Conservation (phyloP, 37 sponge, comb jelly and placozoan genomes). For the Diacarnus erythraeanus region DNA sequence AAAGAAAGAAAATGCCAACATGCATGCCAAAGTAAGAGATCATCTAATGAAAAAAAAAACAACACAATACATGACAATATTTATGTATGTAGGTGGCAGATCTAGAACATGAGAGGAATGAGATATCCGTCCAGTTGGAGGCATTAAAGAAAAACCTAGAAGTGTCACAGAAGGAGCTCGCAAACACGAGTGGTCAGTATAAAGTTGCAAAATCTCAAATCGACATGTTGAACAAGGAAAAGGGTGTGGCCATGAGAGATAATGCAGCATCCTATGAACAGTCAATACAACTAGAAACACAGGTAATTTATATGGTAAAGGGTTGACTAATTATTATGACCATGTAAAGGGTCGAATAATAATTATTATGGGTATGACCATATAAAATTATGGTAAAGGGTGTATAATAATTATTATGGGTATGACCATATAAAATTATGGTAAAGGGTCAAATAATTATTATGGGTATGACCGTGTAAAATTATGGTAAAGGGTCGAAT, state of each 20-base stretch:
- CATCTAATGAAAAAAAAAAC: background rate
- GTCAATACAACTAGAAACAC: conserved; percentile 46
- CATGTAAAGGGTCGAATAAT: too few species aligned
- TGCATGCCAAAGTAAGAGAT: conserved; percentile 5
- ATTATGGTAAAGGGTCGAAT: too few species aligned
- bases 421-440: too few species aligned
- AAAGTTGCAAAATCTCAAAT: conserved; percentile 34
- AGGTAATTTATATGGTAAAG: too few species aligned
- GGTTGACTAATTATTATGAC: too few species aligned
- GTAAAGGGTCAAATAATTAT: too few species aligned
- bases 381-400: too few species aligned
- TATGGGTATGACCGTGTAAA: too few species aligned
- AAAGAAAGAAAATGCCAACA: background rate
- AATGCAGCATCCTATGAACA: conserved; percentile 50
- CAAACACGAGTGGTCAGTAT: background rate
- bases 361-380: too few species aligned
- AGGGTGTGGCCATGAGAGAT: conserved; percentile 64
- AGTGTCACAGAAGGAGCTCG: background rate
- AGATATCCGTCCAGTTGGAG: background rate
- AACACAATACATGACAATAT: too few species aligned
- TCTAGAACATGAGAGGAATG: conserved; percentile 4
- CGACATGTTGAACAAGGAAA: conserved; percentile 35
- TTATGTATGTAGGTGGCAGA: background rate
- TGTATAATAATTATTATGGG: too few species aligned
- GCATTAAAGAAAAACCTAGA: background rate